Evolutionary conservation across 2,113 vertebrate species (phyloP), one percentile per base, ranked within the genome.

Genomic region (Phocoena phocoena): DNA sequence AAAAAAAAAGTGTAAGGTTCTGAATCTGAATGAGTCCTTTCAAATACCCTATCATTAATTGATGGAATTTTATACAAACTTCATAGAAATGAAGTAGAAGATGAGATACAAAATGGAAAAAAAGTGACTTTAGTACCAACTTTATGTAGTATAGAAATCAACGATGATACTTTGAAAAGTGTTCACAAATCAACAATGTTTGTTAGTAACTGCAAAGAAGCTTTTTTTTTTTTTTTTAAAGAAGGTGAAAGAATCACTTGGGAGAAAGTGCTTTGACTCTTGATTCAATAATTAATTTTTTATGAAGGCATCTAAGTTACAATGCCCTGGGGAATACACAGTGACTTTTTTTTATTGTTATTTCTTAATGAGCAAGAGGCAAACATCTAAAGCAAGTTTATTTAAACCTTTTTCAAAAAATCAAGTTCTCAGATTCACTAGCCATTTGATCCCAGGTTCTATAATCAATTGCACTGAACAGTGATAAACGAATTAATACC

Each of bases 241-340:
- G 23, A 73, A 33, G 50, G 41, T 36, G 44, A 38, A 96, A 81
- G 41, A 91, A 91, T 86, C 77, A 86, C 73, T 97, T 80, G 62
- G 62, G 81, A 93, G 70, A 93, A 87, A 53, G 44, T 38, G 85
- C 71, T 95, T 90, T 94, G 74, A 50, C 26, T 95, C 38, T 76
- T 94, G 67, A 93, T 79, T 91, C 85, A 91, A 58, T 47, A 86
- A 91, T 96, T 95, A 93, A 95, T 96, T 86, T 96, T 96, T 98
- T 82, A 98, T 92, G 95, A 98, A 97, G 92, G 82, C 33, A 93
- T 87, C 67, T 96, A 96, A 73, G 67, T 73, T 82, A 96, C 82
- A 96, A 20, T 93, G 84, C 96, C 58, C 67, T 80, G 73, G 73
- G 83, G 87, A 96, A 13, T 93, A 86, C 84, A 95, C 31, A 95